Evolutionary conservation across 2,797 vertebrate species (phyloP).

Genomic region (Triplophysa bombifrons): DNA sequence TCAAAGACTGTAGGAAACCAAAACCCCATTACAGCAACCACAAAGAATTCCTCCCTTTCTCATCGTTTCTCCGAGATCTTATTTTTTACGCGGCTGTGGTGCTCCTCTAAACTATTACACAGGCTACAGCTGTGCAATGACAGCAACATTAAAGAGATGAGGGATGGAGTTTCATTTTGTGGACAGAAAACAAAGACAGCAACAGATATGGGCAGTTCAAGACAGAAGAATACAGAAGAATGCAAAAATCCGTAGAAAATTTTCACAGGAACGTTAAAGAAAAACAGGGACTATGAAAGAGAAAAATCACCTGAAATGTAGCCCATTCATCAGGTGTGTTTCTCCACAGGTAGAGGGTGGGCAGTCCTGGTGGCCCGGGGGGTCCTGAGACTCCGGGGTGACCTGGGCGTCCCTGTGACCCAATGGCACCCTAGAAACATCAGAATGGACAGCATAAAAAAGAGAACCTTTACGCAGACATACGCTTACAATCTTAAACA

Average conservation of each 20-base stretch:
- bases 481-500: not conserved
- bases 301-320: constrained; percentile 65
- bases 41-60: constrained; percentile 38
- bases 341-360: constrained; percentile 83
- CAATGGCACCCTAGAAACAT: constrained; percentile 74
- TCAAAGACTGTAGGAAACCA: constrained; percentile 62
- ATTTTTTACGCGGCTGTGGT: constrained; percentile 48
- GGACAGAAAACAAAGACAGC: not conserved
- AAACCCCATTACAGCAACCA: constrained; percentile 53
- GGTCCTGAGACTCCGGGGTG: constrained; percentile 74
- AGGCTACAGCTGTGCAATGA: constrained; percentile 60
- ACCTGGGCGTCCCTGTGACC: constrained; percentile 75
- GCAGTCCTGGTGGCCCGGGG: constrained; percentile 79
- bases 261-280: too few relatives aligned
- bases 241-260: not conserved
- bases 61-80: constrained; percentile 42
- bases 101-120: constrained; percentile 41
- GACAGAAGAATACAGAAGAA: not conserved
- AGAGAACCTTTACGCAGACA: not conserved
- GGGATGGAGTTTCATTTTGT: not conserved
- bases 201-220: not conserved
- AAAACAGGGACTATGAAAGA: too few relatives aligned
- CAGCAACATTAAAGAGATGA: constrained; percentile 59
- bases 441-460: not conserved
- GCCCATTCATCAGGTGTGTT: constrained; percentile 81